Percentiles rank a stretch among this genome's conserved stretches.
phyloP scores from a whole-genome alignment of 2,888 invertebrate genomes.

The Lacanobia oleracea region DNA sequence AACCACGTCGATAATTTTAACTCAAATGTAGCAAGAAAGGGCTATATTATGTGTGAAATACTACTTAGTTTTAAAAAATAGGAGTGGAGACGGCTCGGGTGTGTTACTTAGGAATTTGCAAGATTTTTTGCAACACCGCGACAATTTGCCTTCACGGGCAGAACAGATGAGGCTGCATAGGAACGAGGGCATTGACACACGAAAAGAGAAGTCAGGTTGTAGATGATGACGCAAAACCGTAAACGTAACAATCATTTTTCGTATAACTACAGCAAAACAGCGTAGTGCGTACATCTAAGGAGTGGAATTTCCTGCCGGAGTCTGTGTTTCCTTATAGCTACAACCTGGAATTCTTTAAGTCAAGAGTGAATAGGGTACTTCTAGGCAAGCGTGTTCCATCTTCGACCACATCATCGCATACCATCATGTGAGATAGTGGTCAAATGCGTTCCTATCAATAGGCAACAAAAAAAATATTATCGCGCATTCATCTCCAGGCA shows the following conservation, averaged over 20 bases:
- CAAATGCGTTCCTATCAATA: too few relatives aligned
- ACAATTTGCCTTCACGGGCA: not conserved
- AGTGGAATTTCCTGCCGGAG: too few relatives aligned
- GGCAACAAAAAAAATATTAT: too few relatives aligned
- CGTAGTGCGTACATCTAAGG: too few relatives aligned
- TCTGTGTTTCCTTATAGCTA: too few relatives aligned
- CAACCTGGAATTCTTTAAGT: too few relatives aligned
- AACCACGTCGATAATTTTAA: not conserved
- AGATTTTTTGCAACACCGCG: not conserved
- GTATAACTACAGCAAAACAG: too few relatives aligned
- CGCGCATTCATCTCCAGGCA: not conserved
- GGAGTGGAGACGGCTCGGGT: not conserved
- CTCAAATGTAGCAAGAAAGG: not conserved
- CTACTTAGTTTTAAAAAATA: not conserved
- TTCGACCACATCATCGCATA: too few relatives aligned
- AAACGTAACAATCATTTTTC: too few relatives aligned
- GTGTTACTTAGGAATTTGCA: not conserved
- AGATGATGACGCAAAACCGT: not conserved
- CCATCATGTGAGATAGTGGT: too few relatives aligned
- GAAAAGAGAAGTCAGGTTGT: not conserved
- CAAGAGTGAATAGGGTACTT: too few relatives aligned
- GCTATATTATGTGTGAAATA: not conserved
- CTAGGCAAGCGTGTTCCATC: too few relatives aligned
- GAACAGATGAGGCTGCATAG: not conserved
- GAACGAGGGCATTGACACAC: not conserved